A percentile compares a stretch with the other conserved stretches of the same genome.
phyloP scores from a whole-genome alignment of 2,888 invertebrate species.

The Synergus umbraculus region DNA sequence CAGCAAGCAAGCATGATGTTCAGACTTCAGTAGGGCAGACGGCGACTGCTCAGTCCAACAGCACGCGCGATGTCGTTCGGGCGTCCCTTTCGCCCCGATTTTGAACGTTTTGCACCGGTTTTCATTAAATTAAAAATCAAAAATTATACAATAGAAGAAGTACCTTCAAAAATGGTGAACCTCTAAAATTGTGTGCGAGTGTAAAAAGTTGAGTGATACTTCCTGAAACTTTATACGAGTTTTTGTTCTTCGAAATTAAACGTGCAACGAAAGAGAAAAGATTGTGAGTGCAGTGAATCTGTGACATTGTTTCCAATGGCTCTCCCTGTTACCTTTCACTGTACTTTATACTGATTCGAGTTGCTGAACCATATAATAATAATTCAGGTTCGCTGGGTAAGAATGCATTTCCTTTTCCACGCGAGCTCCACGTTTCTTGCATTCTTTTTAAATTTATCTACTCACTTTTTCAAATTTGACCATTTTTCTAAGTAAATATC shows the following conservation, averaged over 20 bases:
- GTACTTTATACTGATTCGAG: constrained; percentile 6
- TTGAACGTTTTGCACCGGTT: neutral
- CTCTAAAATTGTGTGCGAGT: neutral
- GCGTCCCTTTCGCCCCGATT: constrained; percentile 36
- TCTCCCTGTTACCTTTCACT: constrained; percentile 30
- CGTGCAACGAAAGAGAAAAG: constrained; percentile 6
- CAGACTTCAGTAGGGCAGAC: constrained; percentile 62
- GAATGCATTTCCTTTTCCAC: neutral
- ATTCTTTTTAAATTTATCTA: neutral
- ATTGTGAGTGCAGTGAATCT: constrained; percentile 23
- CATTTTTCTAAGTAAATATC: neutral
- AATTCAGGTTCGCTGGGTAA: constrained; percentile 8
- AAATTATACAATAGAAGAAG: neutral
- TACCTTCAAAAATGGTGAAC: neutral
- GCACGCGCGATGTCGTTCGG: constrained; percentile 69
- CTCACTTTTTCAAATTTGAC: neutral
- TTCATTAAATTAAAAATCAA: neutral
- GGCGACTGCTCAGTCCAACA: constrained; percentile 67
- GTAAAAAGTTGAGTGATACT: neutral
- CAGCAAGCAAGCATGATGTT: constrained; percentile 54
- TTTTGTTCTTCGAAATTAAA: neutral
- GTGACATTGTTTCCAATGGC: constrained; percentile 26
- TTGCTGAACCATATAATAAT: constrained; percentile 23
- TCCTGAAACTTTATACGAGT: neutral
- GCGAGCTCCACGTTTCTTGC: constrained; percentile 10